Conservation (phyloP, 2,888 invertebrate species). For the Prosapia bicincta region DNA sequence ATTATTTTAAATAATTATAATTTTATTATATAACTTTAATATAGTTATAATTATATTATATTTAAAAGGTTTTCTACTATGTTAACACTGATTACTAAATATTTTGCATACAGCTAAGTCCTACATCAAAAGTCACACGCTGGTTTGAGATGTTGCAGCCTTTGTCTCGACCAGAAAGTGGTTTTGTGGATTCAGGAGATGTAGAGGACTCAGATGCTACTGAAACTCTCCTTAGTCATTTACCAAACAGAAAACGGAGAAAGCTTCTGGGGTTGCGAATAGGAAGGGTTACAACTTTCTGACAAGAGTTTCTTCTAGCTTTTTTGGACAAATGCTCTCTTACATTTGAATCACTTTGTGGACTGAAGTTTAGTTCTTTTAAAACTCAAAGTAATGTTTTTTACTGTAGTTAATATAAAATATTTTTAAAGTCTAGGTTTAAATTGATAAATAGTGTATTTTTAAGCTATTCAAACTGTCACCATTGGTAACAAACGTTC, state of each 20-base stretch:
- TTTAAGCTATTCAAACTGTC: too few relatives aligned
- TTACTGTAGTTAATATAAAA: too few relatives aligned
- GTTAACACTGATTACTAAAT: constrained; percentile 30
- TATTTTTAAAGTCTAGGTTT: too few relatives aligned
- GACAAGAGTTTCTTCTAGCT: constrained; percentile 39
- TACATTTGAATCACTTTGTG: too few relatives aligned
- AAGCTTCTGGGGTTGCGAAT: constrained; percentile 65
- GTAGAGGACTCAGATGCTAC: constrained; percentile 64
- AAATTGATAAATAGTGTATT: too few relatives aligned
- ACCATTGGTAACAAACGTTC: too few relatives aligned
- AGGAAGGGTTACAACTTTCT: constrained; percentile 69
- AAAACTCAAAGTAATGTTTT: too few relatives aligned
- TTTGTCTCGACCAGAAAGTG: constrained; percentile 68
- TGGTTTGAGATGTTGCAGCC: constrained; percentile 71
- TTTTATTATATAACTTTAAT: too few relatives aligned
- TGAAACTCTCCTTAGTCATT: constrained; percentile 59
- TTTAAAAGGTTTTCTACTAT: too few relatives aligned
- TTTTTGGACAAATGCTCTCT: neutral
- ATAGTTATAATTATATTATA: too few relatives aligned
- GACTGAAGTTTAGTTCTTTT: too few relatives aligned
- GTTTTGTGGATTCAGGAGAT: constrained; percentile 65
- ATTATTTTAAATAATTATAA: too few relatives aligned
- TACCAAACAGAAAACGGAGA: constrained; percentile 66
- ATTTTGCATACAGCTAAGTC: constrained; percentile 59
- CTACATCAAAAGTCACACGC: constrained; percentile 73